phyloP scores from a whole-genome alignment of 2,888 invertebrate genomes.

The Tiliacea citrago region DNA sequence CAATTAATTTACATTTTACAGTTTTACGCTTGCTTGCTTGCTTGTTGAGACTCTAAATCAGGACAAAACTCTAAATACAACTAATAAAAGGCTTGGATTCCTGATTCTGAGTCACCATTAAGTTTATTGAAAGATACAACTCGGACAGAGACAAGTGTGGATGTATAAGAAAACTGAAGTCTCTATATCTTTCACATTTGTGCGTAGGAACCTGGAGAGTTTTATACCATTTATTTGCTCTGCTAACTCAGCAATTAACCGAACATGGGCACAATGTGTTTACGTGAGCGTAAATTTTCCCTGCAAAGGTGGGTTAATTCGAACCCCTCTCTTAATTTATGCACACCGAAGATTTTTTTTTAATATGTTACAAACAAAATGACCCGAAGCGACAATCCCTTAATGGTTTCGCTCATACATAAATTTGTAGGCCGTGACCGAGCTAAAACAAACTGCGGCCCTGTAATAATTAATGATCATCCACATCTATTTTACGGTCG shows the following conservation, averaged over 20 bases:
- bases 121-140: background rate
- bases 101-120: background rate
- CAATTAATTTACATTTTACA: background rate
- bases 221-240: conserved; percentile 42
- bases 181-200: background rate
- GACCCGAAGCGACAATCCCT: conserved; percentile 85
- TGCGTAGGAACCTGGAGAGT: background rate
- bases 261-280: conserved; percentile 51
- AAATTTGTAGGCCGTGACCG: conserved; percentile 87
- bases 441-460: conserved; percentile 87
- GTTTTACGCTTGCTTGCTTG: background rate
- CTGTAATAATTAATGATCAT: conserved; percentile 87
- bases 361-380: conserved; percentile 70
- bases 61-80: background rate
- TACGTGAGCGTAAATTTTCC: conserved; percentile 57
- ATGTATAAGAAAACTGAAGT: background rate
- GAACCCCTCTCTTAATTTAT: conserved; percentile 64
- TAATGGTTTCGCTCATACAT: conserved; percentile 87
- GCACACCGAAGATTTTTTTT: conserved; percentile 61
- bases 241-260: conserved; percentile 52
- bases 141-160: background rate
- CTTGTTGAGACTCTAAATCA: background rate
- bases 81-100: background rate
- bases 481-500: conserved; percentile 88
- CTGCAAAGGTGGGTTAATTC: conserved; percentile 55